Evolutionary conservation across 2,113 vertebrate genomes (phyloP).

Genomic region (Mastomys coucha): DNA sequence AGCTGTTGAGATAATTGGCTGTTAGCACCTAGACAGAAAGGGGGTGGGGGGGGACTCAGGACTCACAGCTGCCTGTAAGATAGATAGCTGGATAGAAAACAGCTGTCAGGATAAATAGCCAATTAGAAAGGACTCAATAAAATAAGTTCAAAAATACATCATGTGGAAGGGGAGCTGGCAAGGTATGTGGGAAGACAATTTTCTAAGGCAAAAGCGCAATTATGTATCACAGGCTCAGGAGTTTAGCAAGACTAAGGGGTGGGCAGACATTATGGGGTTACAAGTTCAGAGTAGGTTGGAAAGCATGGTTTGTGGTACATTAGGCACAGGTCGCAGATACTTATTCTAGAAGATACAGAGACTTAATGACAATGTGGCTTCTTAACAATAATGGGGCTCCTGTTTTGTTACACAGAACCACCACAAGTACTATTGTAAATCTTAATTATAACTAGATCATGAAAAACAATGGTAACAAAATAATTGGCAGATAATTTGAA

Average conservation of each 20-base stretch:
- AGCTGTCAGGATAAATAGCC: not conserved
- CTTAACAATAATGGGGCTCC: not conserved
- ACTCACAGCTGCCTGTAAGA: not conserved
- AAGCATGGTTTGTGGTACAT: not conserved
- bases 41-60: not conserved
- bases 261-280: not conserved
- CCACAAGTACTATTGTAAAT: not conserved
- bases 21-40: not conserved
- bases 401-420: not conserved
- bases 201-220: not conserved
- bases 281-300: not conserved
- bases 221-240: not conserved
- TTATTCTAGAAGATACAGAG: not conserved
- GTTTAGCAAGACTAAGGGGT: not conserved
- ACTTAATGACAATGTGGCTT: not conserved
- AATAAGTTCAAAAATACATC: not conserved
- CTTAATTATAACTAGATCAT: not conserved
- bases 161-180: not conserved
- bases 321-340: not conserved
- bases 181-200: not conserved
- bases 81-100: not conserved
- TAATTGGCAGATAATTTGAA: not conserved
- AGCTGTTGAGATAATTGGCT: not conserved
- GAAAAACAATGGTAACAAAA: too few relatives aligned
- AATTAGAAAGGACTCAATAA: not conserved